Percentiles rank a stretch among this genome's conserved stretches.
Conservation (phyloP, 2,888 invertebrate species). For the Xestia ashworthii region DNA sequence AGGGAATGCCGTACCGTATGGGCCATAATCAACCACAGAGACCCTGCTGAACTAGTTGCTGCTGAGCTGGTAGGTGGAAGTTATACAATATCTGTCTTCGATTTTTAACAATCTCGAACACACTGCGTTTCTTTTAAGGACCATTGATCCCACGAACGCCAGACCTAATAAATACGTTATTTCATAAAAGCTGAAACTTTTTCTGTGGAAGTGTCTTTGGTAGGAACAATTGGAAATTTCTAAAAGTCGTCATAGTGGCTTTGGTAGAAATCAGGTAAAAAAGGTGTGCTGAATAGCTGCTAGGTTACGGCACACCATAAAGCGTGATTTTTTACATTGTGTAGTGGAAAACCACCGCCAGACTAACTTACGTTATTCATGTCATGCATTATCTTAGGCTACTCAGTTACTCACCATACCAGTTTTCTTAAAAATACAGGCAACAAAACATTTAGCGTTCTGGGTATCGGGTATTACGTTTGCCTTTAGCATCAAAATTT, state of each 20-base stretch:
- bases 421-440: slow-evolving; percentile 85
- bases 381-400: neutral
- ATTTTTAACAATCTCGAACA: neutral
- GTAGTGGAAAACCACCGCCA: no score
- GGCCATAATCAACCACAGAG: neutral
- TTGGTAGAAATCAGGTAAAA: no score
- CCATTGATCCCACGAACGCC: neutral
- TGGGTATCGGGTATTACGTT: slow-evolving; percentile 81
- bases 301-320: no score
- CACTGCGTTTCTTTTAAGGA: neutral
- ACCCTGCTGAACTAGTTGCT: neutral
- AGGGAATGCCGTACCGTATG: no score
- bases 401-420: slow-evolving; percentile 85
- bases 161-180: neutral
- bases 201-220: no score
- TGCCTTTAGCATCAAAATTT: slow-evolving; percentile 78
- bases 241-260: no score
- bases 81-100: neutral
- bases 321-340: no score
- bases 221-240: no score
- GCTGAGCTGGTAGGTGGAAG: neutral
- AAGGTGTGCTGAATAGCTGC: no score
- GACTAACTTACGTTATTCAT: no score
- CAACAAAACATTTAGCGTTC: slow-evolving; percentile 84
- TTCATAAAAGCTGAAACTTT: neutral